Percentiles rank a stretch among this genome's conserved stretches.
Conservation (phyloP, 2,113 vertebrate genomes). For the Malurus cyaneus region DNA sequence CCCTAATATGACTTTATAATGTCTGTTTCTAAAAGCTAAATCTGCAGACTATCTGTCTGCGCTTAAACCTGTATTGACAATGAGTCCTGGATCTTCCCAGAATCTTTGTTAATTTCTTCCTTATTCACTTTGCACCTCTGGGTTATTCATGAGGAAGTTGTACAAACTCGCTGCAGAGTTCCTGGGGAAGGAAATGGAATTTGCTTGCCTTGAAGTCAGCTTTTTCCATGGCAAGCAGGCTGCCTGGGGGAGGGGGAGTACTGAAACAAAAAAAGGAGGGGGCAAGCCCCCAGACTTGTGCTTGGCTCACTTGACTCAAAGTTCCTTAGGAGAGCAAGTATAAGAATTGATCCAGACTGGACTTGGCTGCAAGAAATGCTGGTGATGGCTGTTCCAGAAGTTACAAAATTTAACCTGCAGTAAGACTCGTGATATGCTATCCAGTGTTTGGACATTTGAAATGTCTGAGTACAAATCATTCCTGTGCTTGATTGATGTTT, state of each 20-base stretch:
- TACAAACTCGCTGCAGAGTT: background rate
- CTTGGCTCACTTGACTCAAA: background rate
- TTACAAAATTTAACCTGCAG: background rate
- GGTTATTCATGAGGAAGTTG: background rate
- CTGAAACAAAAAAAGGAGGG: fast-evolving
- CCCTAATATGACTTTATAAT: background rate
- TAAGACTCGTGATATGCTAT: background rate
- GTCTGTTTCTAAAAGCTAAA: background rate
- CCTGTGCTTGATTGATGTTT: background rate
- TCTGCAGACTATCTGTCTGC: background rate
- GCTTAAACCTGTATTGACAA: background rate
- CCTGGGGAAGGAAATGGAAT: slow-evolving; percentile 38
- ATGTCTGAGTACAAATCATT: background rate
- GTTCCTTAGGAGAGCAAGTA: background rate
- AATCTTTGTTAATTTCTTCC: background rate
- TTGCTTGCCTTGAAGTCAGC: slow-evolving; percentile 19
- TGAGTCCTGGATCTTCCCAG: background rate
- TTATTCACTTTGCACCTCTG: background rate
- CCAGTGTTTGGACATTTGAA: background rate
- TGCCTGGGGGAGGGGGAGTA: background rate
- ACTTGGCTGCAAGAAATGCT: background rate
- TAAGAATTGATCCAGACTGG: background rate
- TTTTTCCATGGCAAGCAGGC: slow-evolving; percentile 2
- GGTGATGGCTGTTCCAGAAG: background rate
- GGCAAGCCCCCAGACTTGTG: background rate